Evolutionary conservation across 2,113 vertebrate species (phyloP).

Genomic region (Brachyhypopomus gauderio): DNA sequence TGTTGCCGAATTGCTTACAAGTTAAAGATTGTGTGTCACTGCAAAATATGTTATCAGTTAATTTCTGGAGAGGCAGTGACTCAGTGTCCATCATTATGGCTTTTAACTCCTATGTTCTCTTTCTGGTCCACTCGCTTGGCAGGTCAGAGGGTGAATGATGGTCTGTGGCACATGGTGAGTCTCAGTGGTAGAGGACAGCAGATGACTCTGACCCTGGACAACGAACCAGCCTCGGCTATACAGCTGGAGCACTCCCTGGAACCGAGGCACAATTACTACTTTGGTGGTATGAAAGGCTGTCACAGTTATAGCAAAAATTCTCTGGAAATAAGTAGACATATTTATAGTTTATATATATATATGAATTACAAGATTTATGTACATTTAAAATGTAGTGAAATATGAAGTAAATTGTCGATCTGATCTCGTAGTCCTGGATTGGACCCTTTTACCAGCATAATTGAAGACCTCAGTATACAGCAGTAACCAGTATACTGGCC

Average conservation of each 20-base stretch:
- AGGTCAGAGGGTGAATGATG: conserved; percentile 87
- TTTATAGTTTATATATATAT: no score
- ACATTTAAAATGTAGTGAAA: no score
- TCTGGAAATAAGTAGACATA: no score
- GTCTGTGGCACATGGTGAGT: conserved; percentile 90
- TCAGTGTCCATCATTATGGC: neutral
- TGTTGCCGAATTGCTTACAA: no score
- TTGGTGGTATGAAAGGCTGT: conserved; percentile 81
- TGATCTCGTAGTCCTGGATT: neutral
- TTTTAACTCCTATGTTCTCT: neutral
- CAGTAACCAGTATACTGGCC: neutral
- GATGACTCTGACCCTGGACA: conserved; percentile 83
- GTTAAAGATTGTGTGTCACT: no score
- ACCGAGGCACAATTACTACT: conserved; percentile 82
- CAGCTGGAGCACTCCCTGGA: conserved; percentile 82
- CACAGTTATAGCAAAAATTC: neutral
- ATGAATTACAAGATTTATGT: neutral
- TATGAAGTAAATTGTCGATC: neutral
- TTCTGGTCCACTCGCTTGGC: conserved; percentile 1
- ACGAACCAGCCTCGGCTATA: conserved; percentile 75
- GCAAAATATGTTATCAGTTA: neutral
- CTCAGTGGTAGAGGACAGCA: conserved; percentile 82
- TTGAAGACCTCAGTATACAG: neutral
- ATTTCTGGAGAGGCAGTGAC: neutral
- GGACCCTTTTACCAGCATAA: neutral